phyloP scores from a whole-genome alignment of 2,888 invertebrate genomes.

The Nymphalis polychloros region DNA sequence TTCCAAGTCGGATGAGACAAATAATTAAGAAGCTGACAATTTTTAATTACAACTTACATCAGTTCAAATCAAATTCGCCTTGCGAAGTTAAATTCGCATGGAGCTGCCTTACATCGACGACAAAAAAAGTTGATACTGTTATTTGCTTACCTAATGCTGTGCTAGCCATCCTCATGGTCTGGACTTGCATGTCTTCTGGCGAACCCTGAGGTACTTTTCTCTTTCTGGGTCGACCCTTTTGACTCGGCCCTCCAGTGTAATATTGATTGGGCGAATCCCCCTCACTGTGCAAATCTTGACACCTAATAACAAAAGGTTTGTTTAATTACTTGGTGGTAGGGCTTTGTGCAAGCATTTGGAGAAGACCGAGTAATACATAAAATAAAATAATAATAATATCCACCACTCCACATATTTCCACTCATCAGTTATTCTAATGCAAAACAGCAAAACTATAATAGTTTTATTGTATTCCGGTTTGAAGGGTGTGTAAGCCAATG shows the following conservation, averaged over 20 bases:
- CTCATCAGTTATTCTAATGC: too few relatives aligned
- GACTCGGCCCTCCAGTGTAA: conserved; percentile 84
- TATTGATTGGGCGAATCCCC: conserved; percentile 84
- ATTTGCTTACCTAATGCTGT: conserved; percentile 84
- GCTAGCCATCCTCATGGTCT: conserved; percentile 86
- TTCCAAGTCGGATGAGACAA: conserved; percentile 38
- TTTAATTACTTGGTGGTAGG: too few relatives aligned
- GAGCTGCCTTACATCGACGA: neutral
- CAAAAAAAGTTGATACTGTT: conserved; percentile 5
- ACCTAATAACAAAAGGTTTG: conserved; percentile 47
- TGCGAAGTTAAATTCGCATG: conserved; percentile 40
- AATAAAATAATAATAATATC: too few relatives aligned
- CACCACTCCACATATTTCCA: too few relatives aligned
- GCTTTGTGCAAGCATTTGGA: too few relatives aligned
- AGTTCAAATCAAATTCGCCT: conserved; percentile 48
- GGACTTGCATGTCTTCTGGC: conserved; percentile 84
- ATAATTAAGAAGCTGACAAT: conserved; percentile 42
- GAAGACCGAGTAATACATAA: too few relatives aligned
- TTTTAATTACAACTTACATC: conserved; percentile 43
- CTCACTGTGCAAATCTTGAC: conserved; percentile 73
- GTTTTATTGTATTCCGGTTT: too few relatives aligned
- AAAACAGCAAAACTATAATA: too few relatives aligned
- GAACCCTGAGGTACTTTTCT: conserved; percentile 84
- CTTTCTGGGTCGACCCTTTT: conserved; percentile 91
- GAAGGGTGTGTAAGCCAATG: too few relatives aligned